phyloP scores from a whole-genome alignment of 2,113 vertebrate species.

The Sturnira hondurensis region DNA sequence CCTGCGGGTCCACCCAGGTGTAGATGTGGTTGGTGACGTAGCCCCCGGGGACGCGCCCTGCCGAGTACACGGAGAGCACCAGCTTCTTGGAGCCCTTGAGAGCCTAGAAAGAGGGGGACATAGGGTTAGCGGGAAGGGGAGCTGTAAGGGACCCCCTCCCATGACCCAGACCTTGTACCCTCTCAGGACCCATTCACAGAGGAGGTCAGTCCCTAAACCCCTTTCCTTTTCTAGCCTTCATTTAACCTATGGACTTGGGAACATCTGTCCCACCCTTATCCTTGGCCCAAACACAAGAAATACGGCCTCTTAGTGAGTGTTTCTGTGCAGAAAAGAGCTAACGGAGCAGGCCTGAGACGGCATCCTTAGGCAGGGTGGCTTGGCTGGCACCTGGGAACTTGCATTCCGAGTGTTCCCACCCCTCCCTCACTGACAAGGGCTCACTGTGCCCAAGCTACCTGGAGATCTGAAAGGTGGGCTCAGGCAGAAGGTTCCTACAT shows the following conservation, averaged over 20 bases:
- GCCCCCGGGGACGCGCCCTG: constrained; percentile 93
- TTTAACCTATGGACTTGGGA: background rate
- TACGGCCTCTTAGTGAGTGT: background rate
- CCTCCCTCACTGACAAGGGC: rapidly evolving
- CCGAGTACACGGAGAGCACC: constrained; percentile 89
- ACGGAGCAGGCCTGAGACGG: background rate
- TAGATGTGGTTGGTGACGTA: constrained; percentile 98
- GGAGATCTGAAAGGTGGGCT: background rate
- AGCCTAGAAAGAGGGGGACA: constrained; percentile 78
- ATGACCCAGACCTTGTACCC: background rate
- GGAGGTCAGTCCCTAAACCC: background rate
- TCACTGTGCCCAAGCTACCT: rapidly evolving
- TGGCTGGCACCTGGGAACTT: background rate
- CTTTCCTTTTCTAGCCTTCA: background rate
- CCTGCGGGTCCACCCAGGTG: constrained; percentile 97
- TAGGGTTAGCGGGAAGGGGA: background rate
- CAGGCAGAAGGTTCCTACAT: background rate
- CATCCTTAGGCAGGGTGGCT: background rate
- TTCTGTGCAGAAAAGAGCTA: background rate
- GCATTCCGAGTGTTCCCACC: background rate
- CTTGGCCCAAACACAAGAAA: background rate
- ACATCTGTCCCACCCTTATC: too few species aligned
- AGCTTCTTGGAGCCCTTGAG: constrained; percentile 98
- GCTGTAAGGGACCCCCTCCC: background rate
- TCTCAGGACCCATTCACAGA: rapidly evolving